These are phyloP conservation scores for Ailuropoda melanoleuca DNA, from an alignment of 2,113 vertebrate genomes.

Conservation along the genomic window DNA sequence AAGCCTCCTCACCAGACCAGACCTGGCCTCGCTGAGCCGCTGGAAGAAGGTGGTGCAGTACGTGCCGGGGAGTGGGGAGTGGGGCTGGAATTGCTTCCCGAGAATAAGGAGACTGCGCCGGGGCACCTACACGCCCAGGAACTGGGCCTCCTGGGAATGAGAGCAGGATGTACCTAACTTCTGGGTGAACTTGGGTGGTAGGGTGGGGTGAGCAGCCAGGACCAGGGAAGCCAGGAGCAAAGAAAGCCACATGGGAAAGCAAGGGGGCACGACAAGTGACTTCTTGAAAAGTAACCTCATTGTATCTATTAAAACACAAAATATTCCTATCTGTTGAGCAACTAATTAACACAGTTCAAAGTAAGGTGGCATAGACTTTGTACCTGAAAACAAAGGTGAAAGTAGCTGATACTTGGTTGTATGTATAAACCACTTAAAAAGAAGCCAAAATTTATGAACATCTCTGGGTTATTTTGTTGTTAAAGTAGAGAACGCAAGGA, in stretches of 20 bases:
- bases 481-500: not conserved
- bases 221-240: not conserved
- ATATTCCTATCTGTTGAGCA: not conserved
- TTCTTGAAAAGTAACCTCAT: not conserved
- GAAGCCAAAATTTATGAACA: not conserved
- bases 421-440: not conserved
- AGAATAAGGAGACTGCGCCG: conserved; percentile 80
- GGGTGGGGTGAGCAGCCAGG: not conserved
- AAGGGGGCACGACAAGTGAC: not conserved
- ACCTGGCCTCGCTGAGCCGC: conserved; percentile 49
- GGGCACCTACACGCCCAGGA: conserved; percentile 48
- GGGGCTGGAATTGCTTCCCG: conserved; percentile 85
- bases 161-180: conserved; percentile 38
- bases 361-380: not conserved
- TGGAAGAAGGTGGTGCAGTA: conserved; percentile 82
- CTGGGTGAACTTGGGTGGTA: not conserved
- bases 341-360: not conserved
- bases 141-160: conserved; percentile 51
- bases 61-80: conserved; percentile 79
- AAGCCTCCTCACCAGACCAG: not conserved
- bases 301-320: not conserved
- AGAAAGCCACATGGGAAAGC: not conserved
- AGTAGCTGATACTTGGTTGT: not conserved
- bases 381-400: not conserved
- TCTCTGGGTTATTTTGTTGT: not conserved